Evolutionary conservation across 2,113 vertebrate species (phyloP).

Genomic region (Labeo catla): DNA sequence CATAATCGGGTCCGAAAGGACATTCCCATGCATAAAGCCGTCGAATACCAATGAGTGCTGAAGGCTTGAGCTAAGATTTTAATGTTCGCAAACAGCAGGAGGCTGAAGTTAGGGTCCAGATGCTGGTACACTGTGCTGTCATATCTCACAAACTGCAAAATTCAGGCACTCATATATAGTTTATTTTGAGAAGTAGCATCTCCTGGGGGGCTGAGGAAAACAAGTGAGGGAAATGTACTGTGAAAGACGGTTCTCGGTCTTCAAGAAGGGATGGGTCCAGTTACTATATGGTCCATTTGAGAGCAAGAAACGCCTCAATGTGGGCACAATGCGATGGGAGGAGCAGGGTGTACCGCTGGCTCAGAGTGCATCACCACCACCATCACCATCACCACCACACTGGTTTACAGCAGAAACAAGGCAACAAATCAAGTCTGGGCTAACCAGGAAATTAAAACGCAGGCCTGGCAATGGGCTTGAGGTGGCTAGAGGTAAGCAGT

Average conservation of each 20-base stretch:
- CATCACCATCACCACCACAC: constrained; percentile 16
- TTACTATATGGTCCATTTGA: constrained; percentile 47
- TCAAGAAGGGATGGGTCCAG: constrained; percentile 41
- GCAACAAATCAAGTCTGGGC: constrained; percentile 32
- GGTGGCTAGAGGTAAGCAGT: constrained; percentile 69
- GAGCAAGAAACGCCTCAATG: constrained; percentile 1
- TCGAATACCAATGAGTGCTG: constrained; percentile 11
- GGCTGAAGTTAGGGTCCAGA: constrained; percentile 35
- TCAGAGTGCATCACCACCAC: constrained; percentile 44
- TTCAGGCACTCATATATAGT: constrained; percentile 48
- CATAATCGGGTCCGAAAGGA: not conserved
- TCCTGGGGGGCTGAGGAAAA: constrained; percentile 45
- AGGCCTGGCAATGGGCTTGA: constrained; percentile 21
- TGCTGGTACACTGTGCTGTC: constrained; percentile 38
- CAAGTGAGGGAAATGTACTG: constrained; percentile 25
- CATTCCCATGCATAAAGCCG: constrained; percentile 32
- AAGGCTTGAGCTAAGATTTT: constrained; percentile 29
- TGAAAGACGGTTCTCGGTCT: not conserved
- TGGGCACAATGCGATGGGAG: constrained; percentile 27
- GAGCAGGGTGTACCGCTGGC: constrained; percentile 44
- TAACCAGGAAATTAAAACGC: constrained; percentile 35
- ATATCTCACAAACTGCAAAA: constrained; percentile 23
- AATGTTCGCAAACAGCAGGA: constrained; percentile 31
- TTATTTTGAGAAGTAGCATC: constrained; percentile 27
- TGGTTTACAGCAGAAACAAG: constrained; percentile 42